These are phyloP conservation scores for Papilio gigon DNA, from an alignment of 2,888 invertebrate species.

Conservation along the genomic window DNA sequence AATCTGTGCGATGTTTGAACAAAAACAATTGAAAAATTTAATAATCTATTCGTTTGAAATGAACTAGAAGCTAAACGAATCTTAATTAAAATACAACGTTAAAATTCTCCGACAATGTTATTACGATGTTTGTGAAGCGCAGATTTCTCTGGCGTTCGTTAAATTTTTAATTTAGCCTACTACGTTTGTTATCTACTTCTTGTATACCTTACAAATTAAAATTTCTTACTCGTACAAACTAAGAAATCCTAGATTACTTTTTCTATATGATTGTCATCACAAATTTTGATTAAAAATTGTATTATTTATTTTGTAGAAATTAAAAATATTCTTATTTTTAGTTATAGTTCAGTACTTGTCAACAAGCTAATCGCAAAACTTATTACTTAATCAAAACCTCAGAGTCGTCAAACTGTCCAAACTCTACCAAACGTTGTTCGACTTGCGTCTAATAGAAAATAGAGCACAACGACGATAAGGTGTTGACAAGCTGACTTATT, in stretches of 20 bases:
- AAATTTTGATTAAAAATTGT: not conserved
- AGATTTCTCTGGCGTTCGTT: conserved; percentile 12
- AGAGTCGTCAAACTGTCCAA: no score
- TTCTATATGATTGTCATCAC: not conserved
- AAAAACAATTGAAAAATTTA: conserved; percentile 1
- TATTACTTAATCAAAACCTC: no score
- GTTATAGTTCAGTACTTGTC: not conserved
- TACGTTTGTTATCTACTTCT: not conserved
- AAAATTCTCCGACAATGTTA: conserved; percentile 11
- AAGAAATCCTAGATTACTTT: not conserved
- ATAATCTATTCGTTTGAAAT: conserved; percentile 1
- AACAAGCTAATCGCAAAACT: not conserved
- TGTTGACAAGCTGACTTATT: no score
- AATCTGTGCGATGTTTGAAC: not conserved
- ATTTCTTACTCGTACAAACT: not conserved
- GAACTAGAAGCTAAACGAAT: conserved; percentile 1
- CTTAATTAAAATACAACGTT: conserved; percentile 22
- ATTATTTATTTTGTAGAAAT: not conserved
- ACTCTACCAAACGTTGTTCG: no score
- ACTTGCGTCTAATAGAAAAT: no score
- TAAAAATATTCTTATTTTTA: not conserved
- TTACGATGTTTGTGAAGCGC: conserved; percentile 12
- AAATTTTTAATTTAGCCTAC: conserved; percentile 12
- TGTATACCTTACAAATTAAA: no score
- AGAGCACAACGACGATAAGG: no score